Base-by-base conservation (phyloP, 2,113 vertebrate genomes). In the Muntiacus muntjak region DNA sequence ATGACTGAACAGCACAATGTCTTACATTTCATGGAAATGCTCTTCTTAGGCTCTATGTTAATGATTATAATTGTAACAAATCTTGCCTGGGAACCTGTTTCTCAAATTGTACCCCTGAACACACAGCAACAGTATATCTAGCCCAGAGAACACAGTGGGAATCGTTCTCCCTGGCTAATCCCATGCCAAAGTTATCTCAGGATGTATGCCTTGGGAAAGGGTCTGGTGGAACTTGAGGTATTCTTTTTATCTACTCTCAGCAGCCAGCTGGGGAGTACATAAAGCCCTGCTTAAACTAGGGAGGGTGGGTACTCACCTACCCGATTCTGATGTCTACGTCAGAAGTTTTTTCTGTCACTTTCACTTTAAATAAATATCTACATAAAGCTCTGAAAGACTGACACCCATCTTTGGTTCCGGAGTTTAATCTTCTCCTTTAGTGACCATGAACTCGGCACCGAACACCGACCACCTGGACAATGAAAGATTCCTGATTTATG, bases 391-490 rank as follows among this genome's bases (percentile, higher is more conserved):
- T 40, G 67, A 74, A 74, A 74, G 67, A 40, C 67, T 74, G 67
- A 40, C 5, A 74, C n/a, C 67, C 1, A 0, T 12, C 67, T 71
- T 71, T 74, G 67, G 19, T 74, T 74, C 36, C 0, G 0, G 36
- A 40, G 19, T 74, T 74, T 40, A 74, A 74, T 25, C 67, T 67
- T 67, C 33, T 74, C 67, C 67, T 40, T 40, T 21, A 40, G 67
- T 25, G 67, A 74, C 67, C 36, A 12, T 1, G 36, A 74, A 40
- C 11, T 74, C 1, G 0, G 5, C 67, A 74, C 21, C 19, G 6
- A 74, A 74, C 67, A 74, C 67, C 10, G 9, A 40, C 10, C 67
- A 74, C 36, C 2, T n/a, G 15, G 47, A 97, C 16, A 74, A 67
- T 60, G 17, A 43, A 90, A 93, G 30, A 54, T 23, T 83, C 25